These are phyloP conservation scores for Beris chalybata DNA, from an alignment of 2,888 invertebrate species.

Conservation along the genomic window DNA sequence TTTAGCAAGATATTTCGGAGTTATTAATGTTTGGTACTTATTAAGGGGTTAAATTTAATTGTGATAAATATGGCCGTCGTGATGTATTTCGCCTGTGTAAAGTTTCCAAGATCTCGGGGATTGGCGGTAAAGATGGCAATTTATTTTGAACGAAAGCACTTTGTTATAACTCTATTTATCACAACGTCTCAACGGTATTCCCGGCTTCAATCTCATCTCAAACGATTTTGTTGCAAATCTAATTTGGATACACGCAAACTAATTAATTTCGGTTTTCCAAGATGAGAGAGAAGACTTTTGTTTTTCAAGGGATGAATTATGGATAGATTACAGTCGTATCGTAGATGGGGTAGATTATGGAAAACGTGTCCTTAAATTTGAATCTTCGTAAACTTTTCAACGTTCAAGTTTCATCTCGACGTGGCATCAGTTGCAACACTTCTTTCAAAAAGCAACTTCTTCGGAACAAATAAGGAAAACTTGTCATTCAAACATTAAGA, in stretches of 20 bases:
- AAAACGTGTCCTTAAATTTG: too few relatives aligned
- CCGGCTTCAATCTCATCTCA: not conserved
- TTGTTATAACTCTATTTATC: conserved; percentile 28
- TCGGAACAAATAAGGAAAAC: too few relatives aligned
- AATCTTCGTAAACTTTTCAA: too few relatives aligned
- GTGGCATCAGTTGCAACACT: too few relatives aligned
- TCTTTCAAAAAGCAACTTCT: too few relatives aligned
- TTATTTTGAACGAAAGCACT: conserved; percentile 32
- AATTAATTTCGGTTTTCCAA: not conserved
- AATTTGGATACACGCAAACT: conserved; percentile 4
- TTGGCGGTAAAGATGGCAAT: conserved; percentile 37
- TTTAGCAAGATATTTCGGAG: conserved; percentile 9
- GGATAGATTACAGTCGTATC: too few relatives aligned
- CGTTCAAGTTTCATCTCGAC: too few relatives aligned
- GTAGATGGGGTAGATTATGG: too few relatives aligned
- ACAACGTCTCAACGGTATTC: conserved; percentile 9
- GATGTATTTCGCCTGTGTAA: conserved; percentile 17
- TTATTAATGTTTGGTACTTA: conserved; percentile 38
- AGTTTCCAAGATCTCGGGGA: conserved; percentile 28
- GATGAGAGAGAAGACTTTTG: not conserved
- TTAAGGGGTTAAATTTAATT: conserved; percentile 40
- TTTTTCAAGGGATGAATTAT: too few relatives aligned
- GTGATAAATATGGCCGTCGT: conserved; percentile 37
- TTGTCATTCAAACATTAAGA: too few relatives aligned
- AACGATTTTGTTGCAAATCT: conserved; percentile 14